Base-by-base conservation (phyloP, 2,888 invertebrate species). In the Tenthredo scrophulariae region DNA sequence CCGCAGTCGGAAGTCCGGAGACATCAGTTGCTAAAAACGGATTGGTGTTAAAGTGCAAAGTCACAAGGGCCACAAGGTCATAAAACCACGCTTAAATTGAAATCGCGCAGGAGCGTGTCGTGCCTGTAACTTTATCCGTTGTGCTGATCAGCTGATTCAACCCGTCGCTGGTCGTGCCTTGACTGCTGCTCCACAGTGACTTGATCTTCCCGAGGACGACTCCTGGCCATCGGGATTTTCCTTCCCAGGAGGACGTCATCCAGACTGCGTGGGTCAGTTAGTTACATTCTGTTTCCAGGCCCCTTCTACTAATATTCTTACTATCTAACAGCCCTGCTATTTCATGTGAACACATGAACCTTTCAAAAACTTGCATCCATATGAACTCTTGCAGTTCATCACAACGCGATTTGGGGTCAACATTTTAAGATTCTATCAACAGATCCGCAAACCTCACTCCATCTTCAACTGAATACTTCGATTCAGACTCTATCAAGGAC, bases 191-290 rank as follows among this genome's bases (percentile, higher is more conserved):
- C 98, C 98, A 98, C 87, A 98, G 94, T 74, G 97, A 97, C 92
- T 97, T 97, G 94, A 98, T 97, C 95, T 98, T 97, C 92, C 97
- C 97, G 93, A 97, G 96, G 91, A 97, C 97, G 92, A 97, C 94
- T 89, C 96, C 96, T 87, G 96, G 96, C 97, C 97, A 97, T 89
- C 94, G 94, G 86, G 95, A 94, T 88, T 93, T 93, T 87, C 94
- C 93, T 89, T 95, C 95, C 88, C 94, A 94, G 62, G 94, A 93
- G 83, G 93, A 91, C 84, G 92, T 92, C 92, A 94, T 93, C 92
- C 93, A 93, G 79, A 94, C 94, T 90, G 93, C 92, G 85, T 77
- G 29, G 75, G 74, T 72, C 67, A 83, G 83, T 83, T 67, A 83
- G 83, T 83, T 83, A 83, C 67, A 43, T 46, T 26, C 43, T 65